Evolutionary conservation across 2,113 vertebrate species (phyloP), one percentile per base, ranked within the genome.

Genomic region (Mus spicilegus): DNA sequence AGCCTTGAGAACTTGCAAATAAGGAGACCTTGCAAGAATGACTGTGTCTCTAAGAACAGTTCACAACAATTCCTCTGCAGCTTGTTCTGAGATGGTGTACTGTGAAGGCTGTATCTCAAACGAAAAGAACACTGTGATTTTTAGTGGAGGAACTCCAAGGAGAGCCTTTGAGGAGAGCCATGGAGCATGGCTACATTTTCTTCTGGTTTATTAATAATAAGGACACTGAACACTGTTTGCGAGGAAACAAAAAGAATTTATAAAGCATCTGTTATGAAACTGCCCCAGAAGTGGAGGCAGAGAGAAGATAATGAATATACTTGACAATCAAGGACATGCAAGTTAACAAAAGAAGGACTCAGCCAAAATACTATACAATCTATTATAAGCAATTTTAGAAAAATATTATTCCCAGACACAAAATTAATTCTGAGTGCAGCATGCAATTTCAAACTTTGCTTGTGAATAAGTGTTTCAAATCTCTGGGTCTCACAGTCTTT

Each of bases 41-140:
- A 67, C 76, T 87, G 42, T 72, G 58, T 92, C 90, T 93, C 87
- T 91, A 51, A 94, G 82, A 77, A n/a, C 51, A 82, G 33, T 19
- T 91, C 73, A 54, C 9, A 26, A 89, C 49, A 87, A 78, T 7
- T 1, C 7, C 33, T 3, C 87, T 84, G 80, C 5, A 93, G 63
- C 87, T 94, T 93, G 46, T 54, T 90, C 85, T 92, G 81, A 36
- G 65, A 88, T 77, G 36, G 22, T 72, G 7, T 63, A 3, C 14
- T 0, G 72, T 91, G 90, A 91, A 96, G 94, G 20, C 56, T 81
- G 24, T 22, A 87, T 88, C 81, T 46, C 33, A 94, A 95, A 90
- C 84, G 51, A 87, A 95, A 97, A 90, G 75, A 92, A 94, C 58
- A 89, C 8, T 97, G 56, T 88, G 67, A 90, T 96, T 89, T 94